Evolutionary conservation across 1,140 invertebrate species (phyloP).

Genomic region (Drosophila tropicalis): DNA sequence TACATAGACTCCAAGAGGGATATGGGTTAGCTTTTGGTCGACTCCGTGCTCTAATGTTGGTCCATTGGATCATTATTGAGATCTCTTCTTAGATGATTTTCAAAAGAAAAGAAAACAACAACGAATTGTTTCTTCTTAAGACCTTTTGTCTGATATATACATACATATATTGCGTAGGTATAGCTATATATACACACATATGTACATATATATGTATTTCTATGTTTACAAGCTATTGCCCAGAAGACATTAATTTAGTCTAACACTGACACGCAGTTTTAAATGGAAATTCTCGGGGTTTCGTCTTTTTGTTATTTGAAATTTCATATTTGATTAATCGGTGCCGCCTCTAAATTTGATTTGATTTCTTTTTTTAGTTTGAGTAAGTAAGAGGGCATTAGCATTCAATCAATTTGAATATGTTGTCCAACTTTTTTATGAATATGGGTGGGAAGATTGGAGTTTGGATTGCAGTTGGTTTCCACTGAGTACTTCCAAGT

Average conservation of each 20-base stretch:
- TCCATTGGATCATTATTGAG: slow-evolving; percentile 8
- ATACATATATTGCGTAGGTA: background rate
- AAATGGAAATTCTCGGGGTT: slow-evolving; percentile 39
- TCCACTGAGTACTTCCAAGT: slow-evolving; percentile 2
- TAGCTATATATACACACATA: background rate
- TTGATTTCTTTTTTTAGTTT: slow-evolving; percentile 31
- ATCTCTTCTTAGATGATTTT: slow-evolving; percentile 10
- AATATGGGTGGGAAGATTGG: background rate
- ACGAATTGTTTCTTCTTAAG: slow-evolving; percentile 8
- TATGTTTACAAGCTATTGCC: slow-evolving; percentile 54
- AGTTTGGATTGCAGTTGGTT: background rate
- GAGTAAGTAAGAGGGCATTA: slow-evolving; percentile 23
- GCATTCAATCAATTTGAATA: slow-evolving; percentile 44
- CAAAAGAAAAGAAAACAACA: background rate
- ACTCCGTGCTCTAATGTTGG: background rate
- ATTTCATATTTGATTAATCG: slow-evolving; percentile 58
- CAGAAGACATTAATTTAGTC: slow-evolving; percentile 58
- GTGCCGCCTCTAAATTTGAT: slow-evolving; percentile 50
- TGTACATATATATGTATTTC: background rate
- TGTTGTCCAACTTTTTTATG: background rate
- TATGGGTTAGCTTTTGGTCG: slow-evolving; percentile 24
- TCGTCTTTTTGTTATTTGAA: slow-evolving; percentile 28
- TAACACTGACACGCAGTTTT: slow-evolving; percentile 60
- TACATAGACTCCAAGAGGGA: no score
- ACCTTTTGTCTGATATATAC: slow-evolving; percentile 5